A percentile compares a stretch with the other conserved stretches of the same genome.
Evolutionary conservation across 2,113 vertebrate species (phyloP).

Genomic region (Crotophaga sulcirostris): DNA sequence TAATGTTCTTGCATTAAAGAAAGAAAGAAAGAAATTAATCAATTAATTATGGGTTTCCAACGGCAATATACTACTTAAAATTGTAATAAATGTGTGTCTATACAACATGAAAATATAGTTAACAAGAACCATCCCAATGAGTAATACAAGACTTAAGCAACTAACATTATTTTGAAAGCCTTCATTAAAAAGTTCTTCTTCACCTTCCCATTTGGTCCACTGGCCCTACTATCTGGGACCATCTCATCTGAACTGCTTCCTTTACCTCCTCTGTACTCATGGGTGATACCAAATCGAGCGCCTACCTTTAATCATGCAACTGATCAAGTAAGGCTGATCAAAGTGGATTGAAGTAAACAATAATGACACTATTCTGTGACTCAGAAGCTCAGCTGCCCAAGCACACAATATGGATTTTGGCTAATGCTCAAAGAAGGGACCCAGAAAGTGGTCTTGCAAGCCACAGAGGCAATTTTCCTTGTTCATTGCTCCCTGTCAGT

Average conservation of each 20-base stretch:
- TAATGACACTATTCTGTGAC: slow-evolving; percentile 14
- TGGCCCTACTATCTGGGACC: slow-evolving; percentile 19
- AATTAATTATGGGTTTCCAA: slow-evolving; percentile 54
- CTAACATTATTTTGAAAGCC: slow-evolving; percentile 35
- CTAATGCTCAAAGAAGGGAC: background rate
- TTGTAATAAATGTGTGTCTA: slow-evolving; percentile 55
- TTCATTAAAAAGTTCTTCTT: slow-evolving; percentile 56
- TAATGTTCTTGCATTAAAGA: slow-evolving; percentile 40
- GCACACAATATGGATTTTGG: background rate
- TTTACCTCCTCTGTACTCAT: background rate
- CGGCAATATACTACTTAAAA: slow-evolving; percentile 38
- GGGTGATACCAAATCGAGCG: background rate
- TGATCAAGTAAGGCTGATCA: slow-evolving; percentile 14
- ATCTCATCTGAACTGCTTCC: slow-evolving; percentile 2
- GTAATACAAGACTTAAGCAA: slow-evolving; percentile 64
- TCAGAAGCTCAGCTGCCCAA: background rate
- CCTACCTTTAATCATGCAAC: background rate
- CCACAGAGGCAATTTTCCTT: background rate
- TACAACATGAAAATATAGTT: slow-evolving; percentile 78
- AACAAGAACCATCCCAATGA: slow-evolving; percentile 78
- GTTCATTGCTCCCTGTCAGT: background rate
- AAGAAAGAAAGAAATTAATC: slow-evolving; percentile 55
- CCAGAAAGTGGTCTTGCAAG: background rate
- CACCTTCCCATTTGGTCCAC: slow-evolving; percentile 6
- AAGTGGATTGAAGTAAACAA: slow-evolving; percentile 29